These are phyloP conservation scores for Cryptoleucopteryx plumbea DNA, from an alignment of 2,113 vertebrate species.

Conservation along the genomic window DNA sequence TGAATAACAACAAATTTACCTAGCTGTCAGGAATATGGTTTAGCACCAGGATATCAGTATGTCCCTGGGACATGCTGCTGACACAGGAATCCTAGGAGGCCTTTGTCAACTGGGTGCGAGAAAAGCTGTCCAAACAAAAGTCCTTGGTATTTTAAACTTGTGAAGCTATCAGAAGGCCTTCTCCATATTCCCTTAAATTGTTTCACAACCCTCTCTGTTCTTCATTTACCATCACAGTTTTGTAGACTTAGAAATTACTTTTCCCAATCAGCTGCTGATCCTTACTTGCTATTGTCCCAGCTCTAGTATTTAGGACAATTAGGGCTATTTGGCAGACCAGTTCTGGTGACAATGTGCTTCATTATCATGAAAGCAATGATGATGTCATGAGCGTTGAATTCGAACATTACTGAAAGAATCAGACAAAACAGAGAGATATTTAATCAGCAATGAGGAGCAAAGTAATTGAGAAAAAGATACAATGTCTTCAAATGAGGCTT, in stretches of 20 bases:
- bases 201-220: neutral
- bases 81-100: neutral
- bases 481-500: slow-evolving; percentile 52
- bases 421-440: slow-evolving; percentile 46
- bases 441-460: slow-evolving; percentile 5
- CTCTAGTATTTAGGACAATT: slow-evolving; percentile 42
- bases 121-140: neutral
- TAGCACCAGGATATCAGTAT: neutral
- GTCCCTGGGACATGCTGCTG: neutral
- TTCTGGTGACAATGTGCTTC: slow-evolving; percentile 31
- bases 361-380: slow-evolving; percentile 44
- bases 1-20: neutral
- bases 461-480: slow-evolving; percentile 26
- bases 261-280: slow-evolving; percentile 5
- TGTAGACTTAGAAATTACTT: slow-evolving; percentile 25
- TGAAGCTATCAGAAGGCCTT: neutral
- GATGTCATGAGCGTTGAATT: slow-evolving; percentile 11
- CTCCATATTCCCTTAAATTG: neutral
- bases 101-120: neutral
- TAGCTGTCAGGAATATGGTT: neutral
- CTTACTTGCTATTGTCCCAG: neutral
- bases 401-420: slow-evolving; percentile 14
- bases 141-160: neutral
- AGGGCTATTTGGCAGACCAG: neutral
- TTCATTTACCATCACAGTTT: neutral